Conservation (phyloP, 2,797 vertebrate genomes). For the Pipistrellus pipistrellus region DNA sequence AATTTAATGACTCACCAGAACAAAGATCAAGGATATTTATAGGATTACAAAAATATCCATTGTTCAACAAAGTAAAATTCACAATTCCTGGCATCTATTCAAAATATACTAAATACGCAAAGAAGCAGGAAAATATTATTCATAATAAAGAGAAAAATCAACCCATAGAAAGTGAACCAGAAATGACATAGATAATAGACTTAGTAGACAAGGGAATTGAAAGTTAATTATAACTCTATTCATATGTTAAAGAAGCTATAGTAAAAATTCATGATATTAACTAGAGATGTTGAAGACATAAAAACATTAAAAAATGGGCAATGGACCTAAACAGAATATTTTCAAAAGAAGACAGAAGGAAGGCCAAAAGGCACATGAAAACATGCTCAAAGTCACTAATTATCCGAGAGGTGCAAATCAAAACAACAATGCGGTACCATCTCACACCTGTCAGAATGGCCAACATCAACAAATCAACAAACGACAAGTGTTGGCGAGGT, state of each 20-base stretch:
- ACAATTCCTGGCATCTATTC: background rate
- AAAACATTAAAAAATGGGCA: too few species aligned
- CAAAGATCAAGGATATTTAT: conserved; percentile 7
- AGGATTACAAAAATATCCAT: background rate
- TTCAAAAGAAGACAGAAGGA: too few species aligned
- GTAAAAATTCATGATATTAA: background rate
- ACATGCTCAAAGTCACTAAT: too few species aligned
- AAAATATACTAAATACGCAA: background rate
- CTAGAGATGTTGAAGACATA: background rate
- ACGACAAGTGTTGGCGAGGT: too few species aligned
- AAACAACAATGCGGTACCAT: too few species aligned
- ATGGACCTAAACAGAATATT: too few species aligned
- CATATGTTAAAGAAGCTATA: conserved; percentile 1
- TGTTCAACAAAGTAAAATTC: conserved; percentile 27
- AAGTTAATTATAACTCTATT: background rate
- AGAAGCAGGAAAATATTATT: background rate
- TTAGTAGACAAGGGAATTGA: background rate
- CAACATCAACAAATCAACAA: too few species aligned
- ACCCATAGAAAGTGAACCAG: background rate
- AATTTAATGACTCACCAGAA: background rate
- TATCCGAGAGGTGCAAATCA: too few species aligned
- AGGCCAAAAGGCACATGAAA: too few species aligned
- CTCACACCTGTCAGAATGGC: too few species aligned
- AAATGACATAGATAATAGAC: background rate
- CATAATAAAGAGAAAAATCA: background rate